Base-by-base conservation (phyloP, 2,113 vertebrate genomes). In the Anthoscopus minutus region DNA sequence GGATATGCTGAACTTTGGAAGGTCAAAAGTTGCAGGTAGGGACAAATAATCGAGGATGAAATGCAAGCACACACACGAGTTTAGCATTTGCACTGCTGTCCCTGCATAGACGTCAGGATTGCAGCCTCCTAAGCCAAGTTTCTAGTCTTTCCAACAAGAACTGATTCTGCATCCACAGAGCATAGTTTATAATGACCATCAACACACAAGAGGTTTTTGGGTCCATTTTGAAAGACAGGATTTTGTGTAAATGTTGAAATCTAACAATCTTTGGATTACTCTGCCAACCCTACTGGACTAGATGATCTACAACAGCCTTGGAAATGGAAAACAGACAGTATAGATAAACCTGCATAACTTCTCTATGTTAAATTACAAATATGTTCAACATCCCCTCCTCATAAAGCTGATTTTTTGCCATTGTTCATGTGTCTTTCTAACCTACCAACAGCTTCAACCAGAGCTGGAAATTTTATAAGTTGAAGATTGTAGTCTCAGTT, bases 21-120 rank as follows among this genome's bases (percentile, higher is more conserved):
- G 61, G 51, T 7, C 78, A 44, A 18, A 65, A 91, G 30, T 15
- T 71, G 60, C 56, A 66, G 69, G 27, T 13, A 47, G 30, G 13
- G 60, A 66, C 37, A 61, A 76, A 37, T 80, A 78, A 83, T 44
- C 14, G 45, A 86, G 48, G 25, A 48, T 37, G 11, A 94, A 92
- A 71, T 9, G 21, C 40, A 82, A 69, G 54, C 58, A 53, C 7
- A 40, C 5, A 1, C 27, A 40, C 1, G 2, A 56, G 22, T 45
- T 53, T 23, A 71, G 27, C 0, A 0, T 38, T 66, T 64, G 35
- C 1, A 7, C 11, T 56, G 42, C 64, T 81, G 60, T 35, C 60
- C 42, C 77, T n/a, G 51, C 60, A 45, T 33, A 74, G 58, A 45
- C 0, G 2, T 44, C 83, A 84, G 56, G 50, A 65, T 50, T 47